Evolutionary conservation across 2,888 invertebrate genomes (phyloP).

Genomic region (Gastracanthus pulcherrimus): DNA sequence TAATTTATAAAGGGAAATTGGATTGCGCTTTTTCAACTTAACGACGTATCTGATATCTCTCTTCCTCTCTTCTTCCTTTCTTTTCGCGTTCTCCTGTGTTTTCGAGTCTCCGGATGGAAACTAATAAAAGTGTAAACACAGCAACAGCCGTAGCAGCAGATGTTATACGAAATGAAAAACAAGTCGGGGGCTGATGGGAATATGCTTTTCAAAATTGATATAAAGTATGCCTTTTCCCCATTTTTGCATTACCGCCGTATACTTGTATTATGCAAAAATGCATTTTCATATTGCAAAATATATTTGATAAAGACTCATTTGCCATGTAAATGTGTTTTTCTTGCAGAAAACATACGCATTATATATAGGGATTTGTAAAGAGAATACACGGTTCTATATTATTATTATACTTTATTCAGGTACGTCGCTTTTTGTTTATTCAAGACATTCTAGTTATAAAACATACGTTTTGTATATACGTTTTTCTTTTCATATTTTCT

Average conservation of each 20-base stretch:
- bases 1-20: constrained; percentile 54
- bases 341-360: constrained; percentile 6
- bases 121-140: constrained; percentile 54
- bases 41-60: constrained; percentile 51
- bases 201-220: constrained; percentile 14
- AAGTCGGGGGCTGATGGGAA: constrained; percentile 13
- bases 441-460: no score
- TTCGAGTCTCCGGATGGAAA: constrained; percentile 27
- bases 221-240: not conserved
- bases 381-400: not conserved
- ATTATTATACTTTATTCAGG: not conserved
- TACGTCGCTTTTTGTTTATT: no score
- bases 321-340: constrained; percentile 3
- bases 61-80: not conserved
- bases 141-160: not conserved
- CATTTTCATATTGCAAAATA: not conserved
- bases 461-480: not conserved
- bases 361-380: not conserved
- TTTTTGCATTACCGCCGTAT: not conserved
- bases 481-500: no score
- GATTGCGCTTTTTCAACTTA: constrained; percentile 53
- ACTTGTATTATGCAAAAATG: not conserved
- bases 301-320: constrained; percentile 24
- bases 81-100: not conserved
- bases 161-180: not conserved